Base-by-base conservation (phyloP, 2,113 vertebrate species). In the Cyprinodon tularosa region DNA sequence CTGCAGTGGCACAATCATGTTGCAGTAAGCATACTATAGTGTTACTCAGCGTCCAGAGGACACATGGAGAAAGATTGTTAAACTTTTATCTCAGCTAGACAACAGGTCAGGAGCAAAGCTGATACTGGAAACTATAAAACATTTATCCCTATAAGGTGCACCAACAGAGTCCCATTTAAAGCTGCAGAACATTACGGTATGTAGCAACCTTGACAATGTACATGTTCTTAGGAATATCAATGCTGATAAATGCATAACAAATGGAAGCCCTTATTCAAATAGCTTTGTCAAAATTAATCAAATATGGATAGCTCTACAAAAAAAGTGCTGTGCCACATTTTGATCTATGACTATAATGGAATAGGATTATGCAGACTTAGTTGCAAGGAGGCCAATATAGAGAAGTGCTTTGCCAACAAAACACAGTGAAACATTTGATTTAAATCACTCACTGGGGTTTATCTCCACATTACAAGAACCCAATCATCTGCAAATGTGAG, bases 41-140 rank as follows among this genome's bases (percentile, higher is more conserved):
- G 57, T 10, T 40, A 71, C 15, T 12, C 59, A 59, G 66, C 53
- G 64, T 71, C 47, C 45, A 71, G 37, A 66, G 74, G 36, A 74
- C 72, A 78, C 1, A 20, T 10, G 72, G 60, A 68, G 82, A 84
- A 84, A 42, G 77, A 71, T 42, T 62, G 38, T 71, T 48, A 2
- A 22, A 71, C 59, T 62, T 86, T 83, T 83, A 90, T 90, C 74
- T 81, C 12, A 45, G 4, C 15, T 37, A 84, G 48, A 72, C 76
- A 77, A 82, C 60, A 42, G 44, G 68, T 88, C 69, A 82, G 15
- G 29, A 80, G 59, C 40, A 74, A 65, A 53, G 39, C 80, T 73
- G 81, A 90, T 87, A 84, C 29, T 62, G 38, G 61, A n/a, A 71
- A 77, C 67, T 69, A 36, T 87, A 82, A 81, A 82, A 57, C 10